These are phyloP conservation scores for Oenanthe oenanthe DNA, from an alignment of 2,113 vertebrate genomes.

Conservation along the genomic window DNA sequence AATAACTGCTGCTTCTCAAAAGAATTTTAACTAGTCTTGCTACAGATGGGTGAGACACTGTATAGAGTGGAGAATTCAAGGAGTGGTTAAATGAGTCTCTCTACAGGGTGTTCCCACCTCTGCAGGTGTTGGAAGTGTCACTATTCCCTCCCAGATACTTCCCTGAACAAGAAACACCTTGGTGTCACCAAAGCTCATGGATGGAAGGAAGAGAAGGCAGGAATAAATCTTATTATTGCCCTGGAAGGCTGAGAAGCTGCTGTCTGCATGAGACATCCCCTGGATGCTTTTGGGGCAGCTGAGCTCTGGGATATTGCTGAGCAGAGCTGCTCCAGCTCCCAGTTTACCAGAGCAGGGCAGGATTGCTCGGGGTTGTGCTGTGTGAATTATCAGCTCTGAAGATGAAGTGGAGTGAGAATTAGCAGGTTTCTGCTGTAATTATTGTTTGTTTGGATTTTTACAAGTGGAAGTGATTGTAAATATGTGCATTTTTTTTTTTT, in stretches of 20 bases:
- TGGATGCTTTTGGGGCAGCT: background rate
- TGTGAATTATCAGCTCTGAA: background rate
- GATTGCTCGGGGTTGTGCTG: background rate
- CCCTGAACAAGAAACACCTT: fast-evolving
- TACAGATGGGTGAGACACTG: background rate
- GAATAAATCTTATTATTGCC: background rate
- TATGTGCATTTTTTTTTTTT: background rate
- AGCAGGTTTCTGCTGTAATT: constrained; percentile 21
- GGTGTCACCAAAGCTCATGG: fast-evolving
- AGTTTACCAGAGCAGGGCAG: background rate
- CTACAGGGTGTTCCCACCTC: background rate
- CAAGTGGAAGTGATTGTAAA: constrained; percentile 8
- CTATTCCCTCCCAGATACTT: background rate
- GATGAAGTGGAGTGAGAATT: constrained; percentile 24
- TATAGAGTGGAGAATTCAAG: background rate
- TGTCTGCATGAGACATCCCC: background rate
- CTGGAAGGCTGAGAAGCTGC: background rate
- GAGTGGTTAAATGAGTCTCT: background rate
- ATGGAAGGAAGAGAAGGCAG: fast-evolving
- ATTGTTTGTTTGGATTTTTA: constrained; percentile 17
- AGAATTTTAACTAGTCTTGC: background rate
- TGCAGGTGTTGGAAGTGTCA: background rate
- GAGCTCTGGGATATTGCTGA: fast-evolving
- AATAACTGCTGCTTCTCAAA: background rate
- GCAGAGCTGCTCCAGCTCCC: background rate